A percentile compares a stretch with the other conserved stretches of the same genome.
phyloP scores from a whole-genome alignment of 2,113 vertebrate genomes.

The Myrmophylax atrothorax region DNA sequence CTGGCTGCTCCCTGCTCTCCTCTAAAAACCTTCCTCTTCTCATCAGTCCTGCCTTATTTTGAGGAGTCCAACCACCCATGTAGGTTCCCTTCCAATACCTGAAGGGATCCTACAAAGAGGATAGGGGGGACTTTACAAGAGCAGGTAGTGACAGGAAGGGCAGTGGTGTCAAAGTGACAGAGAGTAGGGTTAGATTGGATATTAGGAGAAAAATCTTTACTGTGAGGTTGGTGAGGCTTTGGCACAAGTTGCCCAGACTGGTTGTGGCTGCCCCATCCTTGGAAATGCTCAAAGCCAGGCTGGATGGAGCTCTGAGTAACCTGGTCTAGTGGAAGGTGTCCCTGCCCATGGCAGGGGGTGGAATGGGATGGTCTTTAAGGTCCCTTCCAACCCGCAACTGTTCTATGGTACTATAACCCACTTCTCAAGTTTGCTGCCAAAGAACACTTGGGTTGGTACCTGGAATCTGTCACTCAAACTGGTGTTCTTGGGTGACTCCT shows the following conservation, averaged over 20 bases:
- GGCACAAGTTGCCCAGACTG: neutral
- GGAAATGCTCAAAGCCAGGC: neutral
- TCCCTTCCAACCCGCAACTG: neutral
- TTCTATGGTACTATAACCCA: neutral
- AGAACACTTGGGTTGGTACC: neutral
- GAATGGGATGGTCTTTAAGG: neutral
- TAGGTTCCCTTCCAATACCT: neutral
- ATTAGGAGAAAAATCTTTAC: neutral
- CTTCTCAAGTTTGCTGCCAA: neutral
- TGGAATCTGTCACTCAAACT: neutral
- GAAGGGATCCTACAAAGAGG: neutral
- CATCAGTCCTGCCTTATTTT: neutral
- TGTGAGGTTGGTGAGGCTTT: neutral
- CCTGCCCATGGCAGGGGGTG: neutral
- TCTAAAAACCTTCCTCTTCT: neutral
- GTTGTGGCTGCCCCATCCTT: neutral
- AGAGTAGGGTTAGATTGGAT: neutral
- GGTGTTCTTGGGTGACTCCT: neutral
- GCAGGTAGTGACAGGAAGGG: neutral
- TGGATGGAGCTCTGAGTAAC: neutral
- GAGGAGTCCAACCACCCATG: rapidly evolving
- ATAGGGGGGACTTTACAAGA: neutral
- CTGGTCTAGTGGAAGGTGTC: neutral
- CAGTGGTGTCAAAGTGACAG: neutral
- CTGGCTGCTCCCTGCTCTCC: too few species aligned